phyloP scores from a whole-genome alignment of 2,797 vertebrate species.

The Morelia viridis region DNA sequence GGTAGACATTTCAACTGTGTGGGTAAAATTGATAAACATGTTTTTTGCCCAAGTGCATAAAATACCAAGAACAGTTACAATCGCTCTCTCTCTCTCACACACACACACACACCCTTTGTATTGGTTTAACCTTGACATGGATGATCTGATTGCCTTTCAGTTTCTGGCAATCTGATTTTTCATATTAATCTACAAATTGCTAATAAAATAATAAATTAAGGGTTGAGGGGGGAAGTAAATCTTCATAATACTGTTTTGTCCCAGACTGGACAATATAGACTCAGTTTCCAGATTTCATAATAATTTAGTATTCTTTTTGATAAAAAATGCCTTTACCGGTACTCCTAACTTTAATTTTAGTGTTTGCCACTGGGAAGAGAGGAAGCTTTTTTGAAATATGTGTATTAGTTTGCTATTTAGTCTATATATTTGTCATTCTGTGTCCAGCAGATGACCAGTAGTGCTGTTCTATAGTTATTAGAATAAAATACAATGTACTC shows the following conservation, averaged over 20 bases:
- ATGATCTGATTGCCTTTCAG: not conserved
- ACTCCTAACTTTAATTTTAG: not conserved
- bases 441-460: not conserved
- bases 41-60: conserved; percentile 33
- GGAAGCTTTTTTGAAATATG: not conserved
- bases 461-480: not conserved
- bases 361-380: not conserved
- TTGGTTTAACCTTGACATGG: conserved; percentile 1
- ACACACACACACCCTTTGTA: not conserved
- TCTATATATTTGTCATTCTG: not conserved
- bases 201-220: not conserved
- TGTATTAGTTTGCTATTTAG: not conserved
- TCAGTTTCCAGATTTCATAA: conserved; percentile 22
- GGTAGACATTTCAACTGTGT: conserved; percentile 44
- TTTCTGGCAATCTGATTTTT: not conserved
- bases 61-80: not conserved
- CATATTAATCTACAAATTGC: not conserved
- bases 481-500: conserved; percentile 12
- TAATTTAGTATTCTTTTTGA: conserved; percentile 41
- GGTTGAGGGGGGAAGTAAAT: not conserved
- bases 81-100: too few species aligned
- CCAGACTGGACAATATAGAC: conserved; percentile 27
- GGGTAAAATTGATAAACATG: conserved; percentile 28
- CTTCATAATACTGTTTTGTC: conserved; percentile 33
- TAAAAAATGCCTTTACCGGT: not conserved